Conservation (phyloP, 2,113 vertebrate species). For the Tympanuchus pallidicinctus region DNA sequence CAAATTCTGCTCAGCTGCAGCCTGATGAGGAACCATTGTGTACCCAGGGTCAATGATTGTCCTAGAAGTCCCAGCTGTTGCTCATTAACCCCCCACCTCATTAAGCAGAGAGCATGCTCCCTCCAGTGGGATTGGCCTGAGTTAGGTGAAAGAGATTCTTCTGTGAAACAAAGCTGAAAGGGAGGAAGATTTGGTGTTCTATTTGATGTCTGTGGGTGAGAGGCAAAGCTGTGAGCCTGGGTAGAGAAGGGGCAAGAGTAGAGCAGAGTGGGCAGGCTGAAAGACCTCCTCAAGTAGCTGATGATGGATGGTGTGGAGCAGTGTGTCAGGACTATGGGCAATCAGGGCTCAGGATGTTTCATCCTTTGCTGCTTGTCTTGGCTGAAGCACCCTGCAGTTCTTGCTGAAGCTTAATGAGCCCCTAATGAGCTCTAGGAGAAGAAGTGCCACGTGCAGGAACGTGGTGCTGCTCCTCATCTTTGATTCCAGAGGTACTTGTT, state of each 20-base stretch:
- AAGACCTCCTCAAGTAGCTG: too few species aligned
- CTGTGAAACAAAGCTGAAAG: too few species aligned
- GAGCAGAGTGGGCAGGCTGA: not conserved
- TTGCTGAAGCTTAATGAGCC: fast-evolving
- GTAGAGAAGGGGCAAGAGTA: not conserved
- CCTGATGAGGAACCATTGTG: fast-evolving
- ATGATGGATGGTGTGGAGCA: not conserved
- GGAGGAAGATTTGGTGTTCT: not conserved
- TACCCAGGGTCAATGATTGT: not conserved
- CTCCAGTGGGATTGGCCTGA: too few species aligned
- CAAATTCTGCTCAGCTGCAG: not conserved
- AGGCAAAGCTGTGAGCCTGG: not conserved
- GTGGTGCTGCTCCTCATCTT: not conserved
- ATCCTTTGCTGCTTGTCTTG: not conserved
- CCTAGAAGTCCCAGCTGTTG: not conserved
- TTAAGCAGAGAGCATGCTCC: too few species aligned
- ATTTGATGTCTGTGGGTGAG: fast-evolving
- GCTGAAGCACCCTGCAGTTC: not conserved
- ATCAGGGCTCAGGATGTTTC: not conserved
- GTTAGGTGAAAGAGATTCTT: not conserved
- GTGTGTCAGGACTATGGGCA: not conserved
- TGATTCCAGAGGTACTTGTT: not conserved
- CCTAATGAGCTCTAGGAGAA: fast-evolving
- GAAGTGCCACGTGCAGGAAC: fast-evolving
- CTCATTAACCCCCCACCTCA: not conserved